Percentiles rank a stretch among this genome's conserved stretches.
Conservation (phyloP, 2,797 vertebrate genomes). For the Anguilla pacifica region DNA sequence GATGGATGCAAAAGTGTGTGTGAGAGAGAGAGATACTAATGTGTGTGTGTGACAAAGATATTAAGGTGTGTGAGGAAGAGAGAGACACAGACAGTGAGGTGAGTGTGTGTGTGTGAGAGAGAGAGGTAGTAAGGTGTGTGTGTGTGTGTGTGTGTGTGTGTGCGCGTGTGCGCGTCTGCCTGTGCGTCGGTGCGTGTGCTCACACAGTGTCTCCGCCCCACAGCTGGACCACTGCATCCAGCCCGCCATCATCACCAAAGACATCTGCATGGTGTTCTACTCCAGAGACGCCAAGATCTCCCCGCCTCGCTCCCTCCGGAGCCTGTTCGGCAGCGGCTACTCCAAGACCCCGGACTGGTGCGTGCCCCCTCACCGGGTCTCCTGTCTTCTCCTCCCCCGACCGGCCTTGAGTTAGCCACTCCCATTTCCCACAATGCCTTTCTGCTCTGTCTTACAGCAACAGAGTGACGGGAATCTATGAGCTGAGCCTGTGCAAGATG, state of each 20-base stretch:
- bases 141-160: background rate
- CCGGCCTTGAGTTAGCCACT: conserved; percentile 13
- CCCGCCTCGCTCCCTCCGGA: conserved; percentile 91
- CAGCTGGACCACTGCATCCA: conserved; percentile 99
- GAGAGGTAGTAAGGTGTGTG: background rate
- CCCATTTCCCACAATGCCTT: conserved; percentile 29
- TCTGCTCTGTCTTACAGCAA: conserved; percentile 75
- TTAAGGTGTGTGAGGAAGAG: background rate
- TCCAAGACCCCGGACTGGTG: conserved; percentile 94
- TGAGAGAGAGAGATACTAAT: background rate
- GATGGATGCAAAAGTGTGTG: background rate
- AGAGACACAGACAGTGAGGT: background rate
- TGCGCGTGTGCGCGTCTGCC: background rate
- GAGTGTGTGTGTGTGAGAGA: background rate
- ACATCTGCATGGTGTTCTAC: conserved; percentile 97
- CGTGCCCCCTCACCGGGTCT: conserved; percentile 37
- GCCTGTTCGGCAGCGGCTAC: conserved; percentile 93
- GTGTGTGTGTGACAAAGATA: background rate
- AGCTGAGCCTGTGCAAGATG: conserved; percentile 97
- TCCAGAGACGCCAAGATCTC: conserved; percentile 95
- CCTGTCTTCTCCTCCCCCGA: conserved; percentile 18
- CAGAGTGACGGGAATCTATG: conserved; percentile 94
- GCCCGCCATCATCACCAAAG: conserved; percentile 96
- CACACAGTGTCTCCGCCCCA: background rate
- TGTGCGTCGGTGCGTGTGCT: background rate